These are phyloP conservation scores for Takifugu flavidus DNA, from an alignment of 2,113 vertebrate genomes.

Conservation along the genomic window DNA sequence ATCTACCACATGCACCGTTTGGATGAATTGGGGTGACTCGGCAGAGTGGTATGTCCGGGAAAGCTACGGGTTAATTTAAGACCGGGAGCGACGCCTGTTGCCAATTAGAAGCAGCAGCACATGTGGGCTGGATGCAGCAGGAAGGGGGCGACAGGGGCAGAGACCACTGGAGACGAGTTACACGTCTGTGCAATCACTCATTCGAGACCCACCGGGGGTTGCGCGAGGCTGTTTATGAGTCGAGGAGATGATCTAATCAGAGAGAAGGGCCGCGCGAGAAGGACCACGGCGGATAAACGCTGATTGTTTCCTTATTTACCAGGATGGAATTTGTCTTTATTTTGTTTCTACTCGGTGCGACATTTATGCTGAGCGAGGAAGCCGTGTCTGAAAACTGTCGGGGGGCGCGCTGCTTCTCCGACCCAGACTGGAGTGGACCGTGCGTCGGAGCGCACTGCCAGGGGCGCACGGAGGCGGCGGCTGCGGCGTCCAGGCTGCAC, in stretches of 20 bases:
- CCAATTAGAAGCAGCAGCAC: constrained; percentile 76
- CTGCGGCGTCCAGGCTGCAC: constrained; percentile 27
- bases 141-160: constrained; percentile 53
- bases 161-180: constrained; percentile 40
- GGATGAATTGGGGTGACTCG: constrained; percentile 34
- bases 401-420: constrained; percentile 56
- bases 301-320: constrained; percentile 8
- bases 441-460: constrained; percentile 71
- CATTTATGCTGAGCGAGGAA: constrained; percentile 8
- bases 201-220: not conserved
- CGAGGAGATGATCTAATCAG: constrained; percentile 12
- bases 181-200: constrained; percentile 1
- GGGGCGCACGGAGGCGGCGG: constrained; percentile 33
- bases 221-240: not conserved
- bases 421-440: constrained; percentile 45
- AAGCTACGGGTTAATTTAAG: constrained; percentile 75
- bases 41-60: constrained; percentile 59
- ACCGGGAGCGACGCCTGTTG: constrained; percentile 74
- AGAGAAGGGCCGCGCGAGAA: constrained; percentile 25
- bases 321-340: constrained; percentile 40
- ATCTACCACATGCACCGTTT: constrained; percentile 41
- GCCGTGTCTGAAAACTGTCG: constrained; percentile 57
- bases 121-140: constrained; percentile 60
- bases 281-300: constrained; percentile 4
- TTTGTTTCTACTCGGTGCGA: constrained; percentile 42